Conservation (phyloP, 2,113 vertebrate species). For the Eidolon helvum region DNA sequence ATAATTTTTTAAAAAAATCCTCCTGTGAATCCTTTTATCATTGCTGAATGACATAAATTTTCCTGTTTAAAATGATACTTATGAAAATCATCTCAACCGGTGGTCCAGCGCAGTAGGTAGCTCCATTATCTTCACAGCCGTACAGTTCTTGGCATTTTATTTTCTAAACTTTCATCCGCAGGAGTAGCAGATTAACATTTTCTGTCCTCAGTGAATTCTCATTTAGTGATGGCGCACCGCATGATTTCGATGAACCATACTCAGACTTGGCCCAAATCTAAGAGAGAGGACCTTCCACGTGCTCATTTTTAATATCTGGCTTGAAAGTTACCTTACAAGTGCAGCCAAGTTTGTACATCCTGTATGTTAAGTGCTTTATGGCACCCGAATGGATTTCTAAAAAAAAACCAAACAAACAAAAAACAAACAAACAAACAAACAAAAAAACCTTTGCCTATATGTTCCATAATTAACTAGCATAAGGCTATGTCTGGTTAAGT, state of each 20-base stretch:
- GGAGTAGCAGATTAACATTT: neutral
- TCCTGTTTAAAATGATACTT: conserved; percentile 43
- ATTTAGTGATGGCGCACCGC: neutral
- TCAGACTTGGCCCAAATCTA: neutral
- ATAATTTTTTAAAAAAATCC: neutral
- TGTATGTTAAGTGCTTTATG: neutral
- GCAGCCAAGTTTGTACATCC: neutral
- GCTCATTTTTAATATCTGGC: neutral
- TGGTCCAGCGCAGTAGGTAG: neutral
- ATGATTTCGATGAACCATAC: neutral
- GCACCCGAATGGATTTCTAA: conserved; percentile 10
- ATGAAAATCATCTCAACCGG: neutral
- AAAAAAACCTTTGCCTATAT: neutral
- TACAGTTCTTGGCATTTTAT: neutral
- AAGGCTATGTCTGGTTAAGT: neutral
- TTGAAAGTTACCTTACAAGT: conserved; percentile 23
- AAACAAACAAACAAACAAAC: neutral
- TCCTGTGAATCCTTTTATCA: neutral
- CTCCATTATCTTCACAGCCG: conserved; percentile 13
- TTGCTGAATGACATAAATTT: neutral
- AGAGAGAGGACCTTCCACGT: neutral
- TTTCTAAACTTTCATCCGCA: conserved; percentile 35
- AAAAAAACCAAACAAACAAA: neutral
- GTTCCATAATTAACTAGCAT: conserved; percentile 43
- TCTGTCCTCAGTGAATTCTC: neutral